A percentile compares a stretch with the other conserved stretches of the same genome.
phyloP scores from a whole-genome alignment of 2,888 invertebrate genomes.

The Drosophila nigritarsus region DNA sequence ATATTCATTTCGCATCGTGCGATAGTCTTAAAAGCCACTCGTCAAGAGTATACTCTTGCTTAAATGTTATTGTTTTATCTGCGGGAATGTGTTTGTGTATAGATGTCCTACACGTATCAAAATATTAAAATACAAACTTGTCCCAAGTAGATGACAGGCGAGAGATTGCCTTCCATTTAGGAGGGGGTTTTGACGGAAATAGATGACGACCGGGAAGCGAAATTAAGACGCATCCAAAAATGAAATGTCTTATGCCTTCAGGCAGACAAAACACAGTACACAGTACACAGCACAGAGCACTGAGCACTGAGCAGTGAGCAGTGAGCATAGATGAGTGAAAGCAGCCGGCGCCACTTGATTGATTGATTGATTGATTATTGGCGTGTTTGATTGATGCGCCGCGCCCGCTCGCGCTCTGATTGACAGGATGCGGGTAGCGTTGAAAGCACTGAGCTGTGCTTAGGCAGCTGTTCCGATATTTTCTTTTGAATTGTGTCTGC shows the following conservation, averaged over 20 bases:
- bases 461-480: not conserved
- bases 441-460: conserved; percentile 18
- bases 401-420: conserved; percentile 29
- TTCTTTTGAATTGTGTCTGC: not conserved
- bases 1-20: not conserved
- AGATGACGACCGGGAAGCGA: conserved; percentile 1
- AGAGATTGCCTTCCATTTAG: not conserved
- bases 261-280: not conserved
- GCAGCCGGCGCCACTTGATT: conserved; percentile 30
- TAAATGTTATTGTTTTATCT: not conserved
- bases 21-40: not conserved
- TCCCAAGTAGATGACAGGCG: not conserved
- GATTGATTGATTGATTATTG: conserved; percentile 64
- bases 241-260: conserved; percentile 11
- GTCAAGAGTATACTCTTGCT: not conserved
- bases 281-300: not conserved
- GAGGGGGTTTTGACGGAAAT: not conserved
- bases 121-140: conserved; percentile 10
- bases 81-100: not conserved
- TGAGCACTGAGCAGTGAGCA: not conserved
- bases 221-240: conserved; percentile 15
- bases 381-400: conserved; percentile 56
- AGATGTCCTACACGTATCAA: conserved; percentile 1
- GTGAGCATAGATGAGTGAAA: not conserved
- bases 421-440: conserved; percentile 45